Evolutionary conservation across 2,888 invertebrate species (phyloP).

Genomic region (Anodontia alba): DNA sequence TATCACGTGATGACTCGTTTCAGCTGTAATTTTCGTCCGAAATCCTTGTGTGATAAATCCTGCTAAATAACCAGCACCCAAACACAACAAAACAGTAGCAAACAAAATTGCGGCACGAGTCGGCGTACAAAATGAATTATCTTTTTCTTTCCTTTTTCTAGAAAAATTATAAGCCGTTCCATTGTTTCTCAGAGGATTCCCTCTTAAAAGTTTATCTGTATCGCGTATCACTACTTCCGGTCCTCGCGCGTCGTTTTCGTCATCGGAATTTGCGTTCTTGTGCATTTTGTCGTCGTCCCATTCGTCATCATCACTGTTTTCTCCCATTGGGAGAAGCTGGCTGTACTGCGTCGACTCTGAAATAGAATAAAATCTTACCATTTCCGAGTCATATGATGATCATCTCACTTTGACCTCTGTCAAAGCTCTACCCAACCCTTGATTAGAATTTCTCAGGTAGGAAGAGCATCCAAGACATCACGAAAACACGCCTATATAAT

Average conservation of each 20-base stretch:
- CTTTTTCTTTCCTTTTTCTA: conserved; percentile 20
- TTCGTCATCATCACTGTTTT: conserved; percentile 63
- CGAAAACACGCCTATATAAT: too few species aligned
- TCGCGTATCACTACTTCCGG: conserved; percentile 52
- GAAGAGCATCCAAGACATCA: too few species aligned
- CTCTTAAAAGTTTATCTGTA: conserved; percentile 24
- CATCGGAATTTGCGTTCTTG: conserved; percentile 10
- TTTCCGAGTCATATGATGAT: too few species aligned
- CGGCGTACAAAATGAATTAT: conserved; percentile 57
- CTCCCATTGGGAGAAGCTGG: conserved; percentile 60
- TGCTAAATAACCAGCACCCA: conserved; percentile 63
- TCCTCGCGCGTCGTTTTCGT: conserved; percentile 29
- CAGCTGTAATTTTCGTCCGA: background rate
- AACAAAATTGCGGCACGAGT: conserved; percentile 61
- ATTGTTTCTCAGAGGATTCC: conserved; percentile 24
- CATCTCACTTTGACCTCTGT: too few species aligned
- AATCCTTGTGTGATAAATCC: conserved; percentile 59
- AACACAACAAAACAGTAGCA: conserved; percentile 56
- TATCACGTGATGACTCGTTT: background rate
- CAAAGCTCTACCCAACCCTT: too few species aligned
- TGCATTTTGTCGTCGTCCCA: conserved; percentile 47
- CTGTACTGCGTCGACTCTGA: conserved; percentile 58
- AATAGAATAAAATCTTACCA: background rate
- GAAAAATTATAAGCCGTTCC: conserved; percentile 55
- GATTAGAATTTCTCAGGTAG: too few species aligned